Evolutionary conservation across 2,888 invertebrate species (phyloP).

Genomic region (Eueremaeus valkanovi): DNA sequence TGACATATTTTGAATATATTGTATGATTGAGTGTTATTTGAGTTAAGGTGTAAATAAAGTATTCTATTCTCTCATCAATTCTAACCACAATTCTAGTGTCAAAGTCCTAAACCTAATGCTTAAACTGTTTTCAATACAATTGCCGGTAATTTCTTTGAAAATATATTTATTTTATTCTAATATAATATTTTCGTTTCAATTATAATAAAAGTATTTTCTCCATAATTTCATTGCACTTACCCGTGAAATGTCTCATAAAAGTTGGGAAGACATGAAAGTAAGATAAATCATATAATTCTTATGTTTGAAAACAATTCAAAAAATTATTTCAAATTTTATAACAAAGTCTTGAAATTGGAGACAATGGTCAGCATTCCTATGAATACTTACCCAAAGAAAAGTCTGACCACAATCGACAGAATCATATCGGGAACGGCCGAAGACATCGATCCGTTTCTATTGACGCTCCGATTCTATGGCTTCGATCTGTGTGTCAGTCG

Average conservation of each 20-base stretch:
- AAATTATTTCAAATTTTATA: not conserved
- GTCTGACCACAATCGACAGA: not conserved
- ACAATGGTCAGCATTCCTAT: slow-evolving; percentile 26
- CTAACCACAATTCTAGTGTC: not conserved
- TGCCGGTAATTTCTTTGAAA: slow-evolving; percentile 1
- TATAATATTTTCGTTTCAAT: not conserved
- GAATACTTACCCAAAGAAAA: slow-evolving; percentile 3
- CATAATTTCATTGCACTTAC: not conserved
- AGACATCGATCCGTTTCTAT: slow-evolving; percentile 38
- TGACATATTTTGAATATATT: no score
- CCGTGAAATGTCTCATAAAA: not conserved
- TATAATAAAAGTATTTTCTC: not conserved
- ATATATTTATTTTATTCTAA: not conserved
- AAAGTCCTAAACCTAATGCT: not conserved
- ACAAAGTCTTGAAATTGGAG: not conserved
- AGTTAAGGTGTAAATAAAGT: no score
- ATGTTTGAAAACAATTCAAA: not conserved
- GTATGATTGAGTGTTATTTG: no score
- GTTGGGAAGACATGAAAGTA: slow-evolving; percentile 1
- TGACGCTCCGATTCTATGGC: slow-evolving; percentile 33
- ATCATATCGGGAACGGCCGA: not conserved
- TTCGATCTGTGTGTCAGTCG: slow-evolving; percentile 37
- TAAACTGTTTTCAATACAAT: not conserved
- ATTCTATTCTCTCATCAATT: no score
- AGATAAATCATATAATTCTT: not conserved